phyloP scores from a whole-genome alignment of 2,113 vertebrate species.

The Syngnathus typhle region DNA sequence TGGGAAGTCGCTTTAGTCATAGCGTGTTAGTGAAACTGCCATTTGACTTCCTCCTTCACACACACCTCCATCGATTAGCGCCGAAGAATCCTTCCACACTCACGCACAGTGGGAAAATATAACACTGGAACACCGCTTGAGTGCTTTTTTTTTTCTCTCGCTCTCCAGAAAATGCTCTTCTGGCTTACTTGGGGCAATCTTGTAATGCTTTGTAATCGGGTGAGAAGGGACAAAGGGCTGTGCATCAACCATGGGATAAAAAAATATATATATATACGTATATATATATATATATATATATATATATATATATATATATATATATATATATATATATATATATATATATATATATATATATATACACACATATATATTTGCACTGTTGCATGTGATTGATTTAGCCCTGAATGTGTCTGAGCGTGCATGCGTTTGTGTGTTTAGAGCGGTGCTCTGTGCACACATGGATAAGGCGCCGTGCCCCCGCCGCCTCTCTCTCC shows the following conservation, averaged over 20 bases:
- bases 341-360: no score
- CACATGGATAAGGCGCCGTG: constrained; percentile 56
- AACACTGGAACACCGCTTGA: neutral
- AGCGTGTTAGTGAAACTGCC: constrained; percentile 6
- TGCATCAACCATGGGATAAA: neutral
- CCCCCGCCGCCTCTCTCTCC: constrained; percentile 25
- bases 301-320: no score
- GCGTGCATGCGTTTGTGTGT: constrained; percentile 38
- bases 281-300: no score
- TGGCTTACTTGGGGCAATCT: neutral
- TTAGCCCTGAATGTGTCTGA: constrained; percentile 12
- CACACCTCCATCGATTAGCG: constrained; percentile 5
- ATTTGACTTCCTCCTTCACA: neutral
- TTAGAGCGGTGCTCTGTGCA: constrained; percentile 50
- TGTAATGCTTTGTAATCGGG: neutral
- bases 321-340: no score
- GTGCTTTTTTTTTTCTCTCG: neutral
- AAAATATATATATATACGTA: no score
- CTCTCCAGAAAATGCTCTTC: neutral
- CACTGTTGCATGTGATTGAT: constrained; percentile 45
- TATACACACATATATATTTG: neutral
- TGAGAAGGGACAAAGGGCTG: neutral
- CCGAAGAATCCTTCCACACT: neutral
- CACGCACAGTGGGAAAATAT: neutral
- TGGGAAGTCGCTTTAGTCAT: constrained; percentile 7